Percentiles rank a stretch among this genome's conserved stretches.
phyloP scores from a whole-genome alignment of 2,113 vertebrate genomes.

The Sebastes schlegelii region DNA sequence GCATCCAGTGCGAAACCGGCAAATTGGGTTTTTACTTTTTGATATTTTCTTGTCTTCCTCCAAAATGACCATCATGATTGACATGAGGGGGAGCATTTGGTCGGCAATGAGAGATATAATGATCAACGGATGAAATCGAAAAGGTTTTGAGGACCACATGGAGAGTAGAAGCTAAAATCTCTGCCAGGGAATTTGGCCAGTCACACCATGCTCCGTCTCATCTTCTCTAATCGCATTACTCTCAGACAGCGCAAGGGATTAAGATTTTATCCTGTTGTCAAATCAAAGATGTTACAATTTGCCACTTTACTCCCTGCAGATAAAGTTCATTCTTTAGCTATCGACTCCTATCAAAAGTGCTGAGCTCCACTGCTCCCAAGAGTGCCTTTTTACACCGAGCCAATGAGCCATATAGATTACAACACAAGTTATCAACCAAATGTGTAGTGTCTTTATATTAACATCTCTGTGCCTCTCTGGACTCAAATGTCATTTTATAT shows the following conservation, averaged over 20 bases:
- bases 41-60: not conserved
- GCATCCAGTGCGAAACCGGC: too few species aligned
- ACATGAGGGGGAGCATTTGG: not conserved
- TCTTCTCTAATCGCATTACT: slow-evolving; percentile 46
- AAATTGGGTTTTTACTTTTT: not conserved
- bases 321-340: slow-evolving; percentile 33
- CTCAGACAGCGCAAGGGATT: slow-evolving; percentile 40
- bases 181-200: slow-evolving; percentile 10
- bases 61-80: not conserved
- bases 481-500: not conserved
- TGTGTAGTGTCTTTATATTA: not conserved
- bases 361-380: slow-evolving; percentile 16
- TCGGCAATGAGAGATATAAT: not conserved
- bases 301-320: slow-evolving; percentile 44
- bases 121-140: not conserved
- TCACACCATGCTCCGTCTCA: slow-evolving; percentile 27
- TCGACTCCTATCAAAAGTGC: slow-evolving; percentile 8
- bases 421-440: not conserved
- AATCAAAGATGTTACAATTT: slow-evolving; percentile 32
- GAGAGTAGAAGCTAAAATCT: not conserved
- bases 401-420: slow-evolving; percentile 29
- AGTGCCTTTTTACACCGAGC: not conserved
- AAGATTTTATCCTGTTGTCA: slow-evolving; percentile 47
- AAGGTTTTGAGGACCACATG: not conserved
- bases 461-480: not conserved